Percentiles rank a stretch among this genome's conserved stretches.
Conservation (phyloP, 2,888 invertebrate genomes). For the Matsumyia berberina region DNA sequence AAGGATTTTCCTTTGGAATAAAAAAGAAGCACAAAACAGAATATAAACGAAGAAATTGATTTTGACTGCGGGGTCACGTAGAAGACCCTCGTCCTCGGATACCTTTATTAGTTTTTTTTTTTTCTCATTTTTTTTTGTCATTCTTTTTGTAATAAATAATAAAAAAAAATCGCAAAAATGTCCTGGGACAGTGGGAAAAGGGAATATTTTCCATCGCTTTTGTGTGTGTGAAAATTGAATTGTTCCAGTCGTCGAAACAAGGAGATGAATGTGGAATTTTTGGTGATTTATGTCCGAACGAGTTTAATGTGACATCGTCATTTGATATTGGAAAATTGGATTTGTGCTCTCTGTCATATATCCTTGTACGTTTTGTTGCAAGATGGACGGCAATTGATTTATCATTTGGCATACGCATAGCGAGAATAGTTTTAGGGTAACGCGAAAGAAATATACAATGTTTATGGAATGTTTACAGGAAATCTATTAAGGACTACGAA, state of each 20-base stretch:
- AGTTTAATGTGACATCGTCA: conserved; percentile 70
- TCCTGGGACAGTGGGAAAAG: conserved; percentile 23
- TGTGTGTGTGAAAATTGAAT: conserved; percentile 75
- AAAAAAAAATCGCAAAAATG: conserved; percentile 58
- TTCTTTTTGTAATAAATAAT: conserved; percentile 66
- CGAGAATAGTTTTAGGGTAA: conserved; percentile 11
- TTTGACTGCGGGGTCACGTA: conserved; percentile 72
- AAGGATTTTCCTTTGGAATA: conserved; percentile 46
- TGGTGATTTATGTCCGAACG: conserved; percentile 72
- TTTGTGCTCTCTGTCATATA: conserved; percentile 35
- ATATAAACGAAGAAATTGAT: conserved; percentile 68
- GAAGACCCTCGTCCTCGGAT: conserved; percentile 42
- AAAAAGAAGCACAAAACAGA: conserved; percentile 4
- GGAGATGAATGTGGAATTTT: conserved; percentile 70
- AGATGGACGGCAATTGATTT: conserved; percentile 34
- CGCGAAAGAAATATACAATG: neutral
- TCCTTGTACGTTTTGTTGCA: conserved; percentile 15
- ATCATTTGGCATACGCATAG: conserved; percentile 25
- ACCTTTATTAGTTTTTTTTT: conserved; percentile 68
- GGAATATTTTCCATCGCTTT: conserved; percentile 53
- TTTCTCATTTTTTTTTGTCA: conserved; percentile 26
- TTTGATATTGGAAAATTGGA: conserved; percentile 68
- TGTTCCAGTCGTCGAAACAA: conserved; percentile 63
- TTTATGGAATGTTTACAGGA: neutral
- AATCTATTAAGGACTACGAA: neutral